Evolutionary conservation across 2,888 invertebrate genomes (phyloP).

Genomic region (Leucophora obtusa): DNA sequence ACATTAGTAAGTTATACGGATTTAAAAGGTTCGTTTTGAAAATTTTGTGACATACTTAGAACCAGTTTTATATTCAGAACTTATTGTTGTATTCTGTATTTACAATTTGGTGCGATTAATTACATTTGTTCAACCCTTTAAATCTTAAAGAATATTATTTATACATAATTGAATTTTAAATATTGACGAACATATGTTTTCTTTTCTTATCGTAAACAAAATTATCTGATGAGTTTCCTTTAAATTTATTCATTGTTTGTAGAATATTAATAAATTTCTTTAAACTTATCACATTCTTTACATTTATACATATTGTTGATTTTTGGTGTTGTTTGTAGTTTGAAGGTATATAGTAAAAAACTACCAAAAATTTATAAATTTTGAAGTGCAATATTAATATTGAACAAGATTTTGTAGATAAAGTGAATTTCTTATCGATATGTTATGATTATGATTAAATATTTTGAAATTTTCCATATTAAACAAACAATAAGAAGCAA

Average conservation of each 20-base stretch:
- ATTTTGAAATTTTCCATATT: no score
- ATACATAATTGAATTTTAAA: not conserved
- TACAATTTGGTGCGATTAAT: no score
- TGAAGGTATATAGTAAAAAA: not conserved
- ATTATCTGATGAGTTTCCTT: no score
- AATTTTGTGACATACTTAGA: no score
- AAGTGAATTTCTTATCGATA: constrained; percentile 6
- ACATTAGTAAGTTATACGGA: no score
- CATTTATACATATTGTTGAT: not conserved
- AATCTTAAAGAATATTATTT: not conserved
- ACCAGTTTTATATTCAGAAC: no score
- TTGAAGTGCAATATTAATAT: constrained; percentile 23
- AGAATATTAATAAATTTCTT: not conserved
- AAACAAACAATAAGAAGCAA: no score
- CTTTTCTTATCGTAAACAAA: not conserved
- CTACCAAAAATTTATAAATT: not conserved
- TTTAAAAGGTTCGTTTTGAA: no score
- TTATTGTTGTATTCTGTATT: no score
- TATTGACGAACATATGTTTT: not conserved
- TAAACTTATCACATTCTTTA: not conserved
- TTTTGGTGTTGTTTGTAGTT: no score
- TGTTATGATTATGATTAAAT: no score
- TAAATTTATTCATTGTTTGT: not conserved
- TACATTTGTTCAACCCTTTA: no score
- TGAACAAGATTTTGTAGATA: constrained; percentile 4